Base-by-base conservation (phyloP, 2,113 vertebrate genomes). In the Danionella cerebrum region DNA sequence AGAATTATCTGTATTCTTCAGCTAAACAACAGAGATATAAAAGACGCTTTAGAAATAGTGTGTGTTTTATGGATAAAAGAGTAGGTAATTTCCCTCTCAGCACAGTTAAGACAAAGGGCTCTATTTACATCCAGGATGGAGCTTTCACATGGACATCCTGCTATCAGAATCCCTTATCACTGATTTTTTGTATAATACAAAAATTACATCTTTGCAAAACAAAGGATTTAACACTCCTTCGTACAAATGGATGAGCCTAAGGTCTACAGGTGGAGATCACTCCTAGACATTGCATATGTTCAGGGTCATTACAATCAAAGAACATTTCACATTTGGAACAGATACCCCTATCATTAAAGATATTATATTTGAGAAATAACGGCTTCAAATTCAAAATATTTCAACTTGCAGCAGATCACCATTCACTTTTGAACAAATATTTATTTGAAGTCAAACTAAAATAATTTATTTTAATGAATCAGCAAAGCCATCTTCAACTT, bases 81-180 rank as follows among this genome's bases (percentile, higher is more conserved):
- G 41, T 5, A 21, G 50, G 38, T 16, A 19, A 39, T 29, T 53
- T 25, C 24, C 57, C 38, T 22, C 9, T 58, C 11, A 35, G 19
- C 29, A 38, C 19, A 69, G 67, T 48, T 52, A 59, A 59, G 70
- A 72, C 29, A 70, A 70, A 58, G 42, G 45, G 8, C 53, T 47
- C 18, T 9, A 31, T 71, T 71, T 36, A 66, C 16, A 27, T 47
- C 48, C 13, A 47, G 27, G 21, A 51, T 36, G 33, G 27, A 41
- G 52, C 33, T 66, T 62, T 44, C 44, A 67, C 45, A 50, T 41
- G 41, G 9, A 16, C 31, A 63, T 33, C 33, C 52, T 35, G 35
- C 70, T 39, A 67, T 35, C 53, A 31, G 14, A 11, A 44, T 6
- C 25, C 53, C 76, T 62, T 51, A 70, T 53, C 35, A 38, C 57